These are phyloP conservation scores for Drosophila sp. DNA, from an alignment of 1,140 invertebrate genomes.

Conservation along the genomic window DNA sequence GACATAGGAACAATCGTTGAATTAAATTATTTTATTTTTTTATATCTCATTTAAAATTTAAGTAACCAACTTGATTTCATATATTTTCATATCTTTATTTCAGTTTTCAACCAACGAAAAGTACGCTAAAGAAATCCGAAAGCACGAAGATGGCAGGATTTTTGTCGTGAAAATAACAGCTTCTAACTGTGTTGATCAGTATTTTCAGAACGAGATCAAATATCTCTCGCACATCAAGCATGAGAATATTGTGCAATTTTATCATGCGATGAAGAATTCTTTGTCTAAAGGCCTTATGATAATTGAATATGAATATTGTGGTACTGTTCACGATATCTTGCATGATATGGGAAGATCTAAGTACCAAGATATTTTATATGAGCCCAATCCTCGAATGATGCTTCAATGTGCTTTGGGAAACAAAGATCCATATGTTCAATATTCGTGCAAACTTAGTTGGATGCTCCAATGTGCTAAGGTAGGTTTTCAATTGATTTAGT, in stretches of 20 bases:
- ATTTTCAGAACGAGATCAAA: conserved; percentile 7
- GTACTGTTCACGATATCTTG: neutral
- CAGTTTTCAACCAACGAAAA: neutral
- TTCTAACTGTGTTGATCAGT: neutral
- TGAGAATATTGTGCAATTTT: conserved; percentile 10
- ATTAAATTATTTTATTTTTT: too few species aligned
- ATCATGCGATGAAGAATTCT: neutral
- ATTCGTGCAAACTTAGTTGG: neutral
- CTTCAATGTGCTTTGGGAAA: neutral
- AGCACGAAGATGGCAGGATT: neutral
- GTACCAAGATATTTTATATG: neutral
- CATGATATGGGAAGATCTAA: neutral
- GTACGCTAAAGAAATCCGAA: neutral
- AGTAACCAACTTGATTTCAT: too few species aligned
- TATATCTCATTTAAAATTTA: too few species aligned
- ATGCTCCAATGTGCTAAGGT: conserved; percentile 3
- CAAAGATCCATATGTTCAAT: neutral
- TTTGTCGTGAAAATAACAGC: neutral
- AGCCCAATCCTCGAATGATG: neutral
- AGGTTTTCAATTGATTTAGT: neutral
- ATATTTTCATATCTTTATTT: neutral
- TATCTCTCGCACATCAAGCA: neutral
- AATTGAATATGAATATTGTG: conserved; percentile 2
- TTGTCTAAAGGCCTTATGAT: neutral
- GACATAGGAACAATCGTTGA: too few species aligned